Evolutionary conservation across 1,140 invertebrate species (phyloP), one percentile per base, ranked within the genome.

Genomic region (Nasonia longicornis): DNA sequence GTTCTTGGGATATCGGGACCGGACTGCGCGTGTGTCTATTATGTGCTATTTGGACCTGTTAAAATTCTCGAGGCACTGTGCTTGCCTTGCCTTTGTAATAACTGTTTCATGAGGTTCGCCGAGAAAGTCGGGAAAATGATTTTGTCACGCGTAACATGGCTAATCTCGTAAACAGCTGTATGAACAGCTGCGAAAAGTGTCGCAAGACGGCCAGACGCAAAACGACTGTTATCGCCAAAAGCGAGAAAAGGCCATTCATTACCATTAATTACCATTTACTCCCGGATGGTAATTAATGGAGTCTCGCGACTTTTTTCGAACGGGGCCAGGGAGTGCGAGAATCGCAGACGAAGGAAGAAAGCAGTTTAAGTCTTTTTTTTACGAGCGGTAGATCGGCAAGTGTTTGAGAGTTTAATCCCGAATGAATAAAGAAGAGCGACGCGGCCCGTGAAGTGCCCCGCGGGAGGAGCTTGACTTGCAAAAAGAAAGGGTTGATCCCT

Each of bases 251-350:
- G 22, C 29, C 64, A 82, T 82, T 82, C 72, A 82, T 82, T 82
- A 82, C 72, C 81, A 82, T 82, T 82, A 82, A 79, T 82, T 82
- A 79, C 81, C 81, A 82, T 82, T 82, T 79, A 76, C 52, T 79
- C 35, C 16, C 22, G 3, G 48, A 76, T 75, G 72, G 73, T 82
- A 82, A 82, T 82, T 82, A 82, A 82, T 82, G 81, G 74, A 76
- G 64, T 79, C 77, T 31, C 48, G n/a, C 20, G 77, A 75, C 81
- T 79, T 82, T 66, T 82, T 79, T 79, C 58, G 26, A 75, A 77
- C 22, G 67, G n/a, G 26, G 29, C 11, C 35, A 16, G 63, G 22
- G 22, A 48, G 38, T 20, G 35, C 35, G 1, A 74, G 72, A 31
- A 26, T 7, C 26, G 10, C 12, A 3, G 14, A 45, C 38, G n/a